A percentile compares a stretch with the other conserved stretches of the same genome.
phyloP scores from a whole-genome alignment of 2,113 vertebrate genomes.

The Dipodomys merriami region DNA sequence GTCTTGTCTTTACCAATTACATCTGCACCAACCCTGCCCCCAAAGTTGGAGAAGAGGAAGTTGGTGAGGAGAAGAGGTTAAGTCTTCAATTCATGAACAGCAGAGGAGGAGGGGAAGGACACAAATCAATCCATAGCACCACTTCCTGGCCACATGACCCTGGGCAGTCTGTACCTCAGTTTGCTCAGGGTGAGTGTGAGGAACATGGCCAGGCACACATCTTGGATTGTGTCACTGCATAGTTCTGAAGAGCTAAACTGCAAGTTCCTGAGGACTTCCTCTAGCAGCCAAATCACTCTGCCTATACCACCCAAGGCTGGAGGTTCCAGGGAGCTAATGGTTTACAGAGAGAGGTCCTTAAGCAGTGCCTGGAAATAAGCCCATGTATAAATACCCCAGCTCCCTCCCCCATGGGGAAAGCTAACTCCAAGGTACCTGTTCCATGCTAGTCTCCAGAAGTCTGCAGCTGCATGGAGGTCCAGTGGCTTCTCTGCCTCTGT shows the following conservation, averaged over 20 bases:
- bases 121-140: neutral
- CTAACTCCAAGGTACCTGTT: neutral
- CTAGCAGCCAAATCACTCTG: neutral
- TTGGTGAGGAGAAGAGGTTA: neutral
- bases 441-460: neutral
- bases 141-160: neutral
- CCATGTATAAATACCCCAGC: neutral
- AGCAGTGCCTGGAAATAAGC: neutral
- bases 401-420: neutral
- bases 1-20: neutral
- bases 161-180: neutral
- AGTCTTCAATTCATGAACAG: neutral
- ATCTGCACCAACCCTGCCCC: neutral
- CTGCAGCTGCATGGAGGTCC: neutral
- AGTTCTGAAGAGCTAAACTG: neutral
- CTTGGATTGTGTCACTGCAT: neutral
- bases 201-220: rapidly evolving
- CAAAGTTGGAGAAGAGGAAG: neutral
- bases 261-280: neutral
- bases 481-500: neutral
- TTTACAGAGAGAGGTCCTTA: neutral
- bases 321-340: neutral
- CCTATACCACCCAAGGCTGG: neutral
- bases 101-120: no score
- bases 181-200: neutral